phyloP scores from a whole-genome alignment of 2,113 vertebrate genomes.

The Aegotheles bennettii region DNA sequence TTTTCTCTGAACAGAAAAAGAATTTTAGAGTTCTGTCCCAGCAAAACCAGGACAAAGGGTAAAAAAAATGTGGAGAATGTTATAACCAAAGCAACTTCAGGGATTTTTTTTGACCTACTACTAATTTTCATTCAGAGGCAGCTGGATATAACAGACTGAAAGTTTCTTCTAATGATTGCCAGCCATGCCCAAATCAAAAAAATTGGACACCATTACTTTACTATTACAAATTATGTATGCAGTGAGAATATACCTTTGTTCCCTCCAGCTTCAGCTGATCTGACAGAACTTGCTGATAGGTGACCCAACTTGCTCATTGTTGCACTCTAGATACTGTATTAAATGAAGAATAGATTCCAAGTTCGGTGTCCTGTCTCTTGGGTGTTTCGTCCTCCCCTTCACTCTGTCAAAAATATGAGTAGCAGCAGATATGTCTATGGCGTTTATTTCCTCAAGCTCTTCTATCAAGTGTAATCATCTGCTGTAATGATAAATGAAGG shows the following conservation, averaged over 20 bases:
- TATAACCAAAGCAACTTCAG: neutral
- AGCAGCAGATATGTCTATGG: accelerated
- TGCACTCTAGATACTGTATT: neutral
- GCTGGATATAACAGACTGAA: neutral
- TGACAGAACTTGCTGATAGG: neutral
- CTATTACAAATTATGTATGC: neutral
- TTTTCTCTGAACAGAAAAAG: too few species aligned
- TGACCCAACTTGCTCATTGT: neutral
- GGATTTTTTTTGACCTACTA: neutral
- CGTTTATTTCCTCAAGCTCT: neutral
- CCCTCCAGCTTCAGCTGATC: neutral
- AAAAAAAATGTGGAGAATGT: neutral
- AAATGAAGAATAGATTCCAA: neutral
- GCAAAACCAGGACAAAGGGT: too few species aligned
- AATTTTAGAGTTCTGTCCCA: too few species aligned
- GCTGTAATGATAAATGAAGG: neutral
- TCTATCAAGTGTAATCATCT: neutral
- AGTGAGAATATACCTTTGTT: neutral
- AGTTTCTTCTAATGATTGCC: neutral
- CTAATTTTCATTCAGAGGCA: neutral
- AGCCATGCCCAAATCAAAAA: neutral
- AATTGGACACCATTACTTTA: neutral
- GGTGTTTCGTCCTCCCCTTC: neutral
- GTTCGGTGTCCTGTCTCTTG: neutral
- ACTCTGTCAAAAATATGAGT: neutral